These are phyloP conservation scores for Siderastrea radians DNA, from an alignment of 92 coral and sea anemone species.

Conservation along the genomic window DNA sequence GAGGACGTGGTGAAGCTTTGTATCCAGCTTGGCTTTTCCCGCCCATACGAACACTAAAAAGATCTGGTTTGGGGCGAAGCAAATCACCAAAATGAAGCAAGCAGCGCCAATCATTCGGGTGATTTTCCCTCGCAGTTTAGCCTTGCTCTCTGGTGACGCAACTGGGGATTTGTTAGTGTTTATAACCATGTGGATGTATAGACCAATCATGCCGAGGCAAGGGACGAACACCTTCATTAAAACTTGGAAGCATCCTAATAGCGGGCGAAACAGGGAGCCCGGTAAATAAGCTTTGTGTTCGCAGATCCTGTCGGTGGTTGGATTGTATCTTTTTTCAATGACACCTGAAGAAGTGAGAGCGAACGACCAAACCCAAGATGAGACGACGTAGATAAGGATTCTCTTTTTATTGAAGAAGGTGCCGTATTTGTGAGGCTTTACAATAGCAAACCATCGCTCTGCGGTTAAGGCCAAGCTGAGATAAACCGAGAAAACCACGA, in stretches of 20 bases:
- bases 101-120: conserved; percentile 69
- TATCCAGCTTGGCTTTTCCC: conserved; percentile 40
- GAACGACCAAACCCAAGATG: conserved; percentile 76
- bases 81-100: conserved; percentile 48
- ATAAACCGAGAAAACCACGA: conserved; percentile 75
- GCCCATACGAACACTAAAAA: no score
- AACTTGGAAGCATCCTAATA: conserved; percentile 52
- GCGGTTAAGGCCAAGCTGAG: conserved; percentile 77
- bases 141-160: conserved; percentile 10
- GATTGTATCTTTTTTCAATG: not conserved
- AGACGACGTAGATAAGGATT: conserved; percentile 51
- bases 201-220: conserved; percentile 45
- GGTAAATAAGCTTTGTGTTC: no score
- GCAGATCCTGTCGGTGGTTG: not conserved
- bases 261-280: not conserved
- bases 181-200: conserved; percentile 57
- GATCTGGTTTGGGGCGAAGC: conserved; percentile 70
- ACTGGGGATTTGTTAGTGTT: conserved; percentile 29
- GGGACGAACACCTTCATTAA: conserved; percentile 52
- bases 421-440: conserved; percentile 80
- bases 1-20: conserved; percentile 56
- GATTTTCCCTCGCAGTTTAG: conserved; percentile 50
- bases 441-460: conserved; percentile 91
- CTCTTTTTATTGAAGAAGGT: conserved; percentile 43
- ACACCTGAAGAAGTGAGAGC: not conserved